Base-by-base conservation (phyloP, 2,113 vertebrate species). In the Phrynosoma platyrhinos region DNA sequence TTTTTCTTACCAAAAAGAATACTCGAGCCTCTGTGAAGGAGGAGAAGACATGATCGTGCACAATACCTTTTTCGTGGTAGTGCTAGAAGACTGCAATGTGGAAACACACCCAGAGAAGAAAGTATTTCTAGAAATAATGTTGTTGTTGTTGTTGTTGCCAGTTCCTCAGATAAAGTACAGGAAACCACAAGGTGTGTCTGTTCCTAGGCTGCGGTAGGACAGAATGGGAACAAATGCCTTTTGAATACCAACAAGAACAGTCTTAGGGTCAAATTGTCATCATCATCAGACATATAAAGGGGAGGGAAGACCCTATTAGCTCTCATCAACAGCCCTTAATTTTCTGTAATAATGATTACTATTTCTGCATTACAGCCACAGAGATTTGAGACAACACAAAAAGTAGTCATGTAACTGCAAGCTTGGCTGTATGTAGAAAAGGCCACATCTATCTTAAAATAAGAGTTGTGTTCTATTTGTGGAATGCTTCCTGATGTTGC, bases 121-220 rank as follows among this genome's bases (percentile, higher is more conserved):
- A 23, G n/a, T 7, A 4, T 90, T 93, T 93, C 87, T 64, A 81
- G 82, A 47, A 83, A 58, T 27, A 9, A 27, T 58, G 6, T 58
- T 40, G 21, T 27, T 42, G n/a, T 77, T 42, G n/a, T 77, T 85
- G n/a, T 30, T 77, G 64, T 40, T 53, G 86, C 25, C 76, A 53
- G 91, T 69, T 30, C 71, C 68, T 86, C 85, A 89, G 94, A 90
- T 75, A 75, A 88, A 93, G 95, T 88, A 85, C 42, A 87, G 87
- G 92, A 94, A 91, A 93, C 93, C 93, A 94, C 91, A 94, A 94
- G 91, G 89, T 93, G 91, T 91, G 92, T 94, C 94, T 91, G 85
- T 92, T 93, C 91, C 89, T 25, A 0, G 71, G 79, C 84, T 91
- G 92, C 84, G 89, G 83, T 91, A 88, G 0, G 23, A 88, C 90